These are phyloP conservation scores for Molossus molossus DNA, from an alignment of 2,797 vertebrate species.

Conservation along the genomic window DNA sequence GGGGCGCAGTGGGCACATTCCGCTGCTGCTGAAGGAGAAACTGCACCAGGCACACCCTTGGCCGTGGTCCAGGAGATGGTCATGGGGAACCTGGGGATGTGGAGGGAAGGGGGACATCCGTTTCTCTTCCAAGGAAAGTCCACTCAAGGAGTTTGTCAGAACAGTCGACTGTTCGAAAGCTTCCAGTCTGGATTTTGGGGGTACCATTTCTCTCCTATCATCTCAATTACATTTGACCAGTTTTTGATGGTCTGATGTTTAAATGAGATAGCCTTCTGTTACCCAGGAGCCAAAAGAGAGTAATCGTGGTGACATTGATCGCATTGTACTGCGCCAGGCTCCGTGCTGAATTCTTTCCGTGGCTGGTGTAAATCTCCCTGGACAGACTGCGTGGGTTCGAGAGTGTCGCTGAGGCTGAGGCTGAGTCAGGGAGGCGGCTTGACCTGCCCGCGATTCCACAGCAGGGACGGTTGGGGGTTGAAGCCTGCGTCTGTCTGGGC, in stretches of 20 bases:
- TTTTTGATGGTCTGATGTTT: background rate
- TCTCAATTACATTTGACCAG: background rate
- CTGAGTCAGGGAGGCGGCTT: background rate
- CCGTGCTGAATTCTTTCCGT: rapidly evolving
- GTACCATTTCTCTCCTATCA: background rate
- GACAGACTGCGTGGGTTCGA: background rate
- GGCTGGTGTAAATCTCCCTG: background rate
- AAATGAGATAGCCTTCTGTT: background rate
- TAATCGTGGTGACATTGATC: rapidly evolving
- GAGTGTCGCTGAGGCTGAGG: background rate
- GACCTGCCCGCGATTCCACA: rapidly evolving
- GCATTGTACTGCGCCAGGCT: rapidly evolving
- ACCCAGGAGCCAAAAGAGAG: background rate
- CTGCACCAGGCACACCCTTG: rapidly evolving
- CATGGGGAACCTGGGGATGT: rapidly evolving
- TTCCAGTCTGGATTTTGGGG: background rate
- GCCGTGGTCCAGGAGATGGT: background rate
- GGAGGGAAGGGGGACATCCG: no score
- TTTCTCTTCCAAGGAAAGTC: background rate
- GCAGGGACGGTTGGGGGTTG: rapidly evolving
- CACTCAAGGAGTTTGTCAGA: background rate
- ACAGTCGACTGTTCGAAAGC: background rate
- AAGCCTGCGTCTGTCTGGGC: rapidly evolving
- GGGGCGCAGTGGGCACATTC: background rate
- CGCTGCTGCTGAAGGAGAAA: rapidly evolving